These are phyloP conservation scores for Synergus laeviventris DNA, from an alignment of 2,888 invertebrate genomes.

Conservation along the genomic window DNA sequence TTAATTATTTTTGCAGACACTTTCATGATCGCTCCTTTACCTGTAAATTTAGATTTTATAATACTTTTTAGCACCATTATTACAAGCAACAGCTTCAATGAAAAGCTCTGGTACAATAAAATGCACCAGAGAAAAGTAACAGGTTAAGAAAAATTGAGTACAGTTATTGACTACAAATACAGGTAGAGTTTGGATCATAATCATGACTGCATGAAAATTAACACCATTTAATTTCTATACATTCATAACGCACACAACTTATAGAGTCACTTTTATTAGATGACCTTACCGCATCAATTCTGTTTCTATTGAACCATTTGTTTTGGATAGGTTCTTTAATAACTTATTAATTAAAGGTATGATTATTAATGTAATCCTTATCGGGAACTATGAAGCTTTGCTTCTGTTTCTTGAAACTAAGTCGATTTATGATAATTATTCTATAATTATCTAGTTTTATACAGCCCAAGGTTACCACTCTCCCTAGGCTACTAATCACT, in stretches of 20 bases:
- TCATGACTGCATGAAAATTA: constrained; percentile 2
- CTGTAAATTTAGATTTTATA: neutral
- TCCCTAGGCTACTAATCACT: constrained; percentile 21
- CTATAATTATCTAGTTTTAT: constrained; percentile 29
- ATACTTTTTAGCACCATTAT: neutral
- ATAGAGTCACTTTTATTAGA: neutral
- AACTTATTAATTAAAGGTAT: constrained; percentile 23
- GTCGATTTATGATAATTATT: neutral
- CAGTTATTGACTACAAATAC: neutral
- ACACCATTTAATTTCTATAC: neutral
- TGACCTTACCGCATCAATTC: constrained; percentile 19
- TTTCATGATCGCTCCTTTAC: neutral
- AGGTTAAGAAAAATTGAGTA: neutral
- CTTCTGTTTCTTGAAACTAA: neutral
- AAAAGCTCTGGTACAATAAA: neutral
- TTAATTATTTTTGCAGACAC: neutral
- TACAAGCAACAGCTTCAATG: too few species aligned
- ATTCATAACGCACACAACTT: constrained; percentile 10
- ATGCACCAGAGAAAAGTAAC: neutral
- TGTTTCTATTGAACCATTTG: constrained; percentile 5
- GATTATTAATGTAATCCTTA: constrained; percentile 12
- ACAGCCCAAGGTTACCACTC: constrained; percentile 10
- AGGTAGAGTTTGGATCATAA: neutral
- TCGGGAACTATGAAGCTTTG: constrained; percentile 16
- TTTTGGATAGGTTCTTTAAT: constrained; percentile 27